Base-by-base conservation (phyloP, 1,140 invertebrate genomes). In the Hyphantria cunea region DNA sequence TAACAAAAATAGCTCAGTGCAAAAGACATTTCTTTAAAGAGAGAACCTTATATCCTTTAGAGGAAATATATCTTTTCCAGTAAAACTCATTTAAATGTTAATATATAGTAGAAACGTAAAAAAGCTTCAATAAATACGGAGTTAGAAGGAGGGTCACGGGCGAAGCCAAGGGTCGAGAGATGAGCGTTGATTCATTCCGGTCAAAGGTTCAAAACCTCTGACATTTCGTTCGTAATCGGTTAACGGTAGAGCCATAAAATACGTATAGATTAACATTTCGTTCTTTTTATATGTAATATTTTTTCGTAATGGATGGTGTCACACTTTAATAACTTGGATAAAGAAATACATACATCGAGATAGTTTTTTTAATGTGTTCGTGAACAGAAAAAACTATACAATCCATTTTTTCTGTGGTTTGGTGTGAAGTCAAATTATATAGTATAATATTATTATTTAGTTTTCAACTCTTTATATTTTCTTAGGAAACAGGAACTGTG, bases 191-290 rank as follows among this genome's bases (percentile, higher is more conserved):
- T 48, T 65, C 63, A 65, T 49, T 48, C 55, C 13, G 45, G 45
- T 45, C 69, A 73, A 65, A 80, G 81, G 79, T 80, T 85, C 67
- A 48, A 63, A 65, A 82, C 80, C 80, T 80, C 72, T 84, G 82
- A 86, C 84, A 86, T 85, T 84, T 82, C 61, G 25, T 49, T 48
- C 45, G 55, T 58, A 58, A 58, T 49, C 45, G 55, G 32, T 48
- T 58, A 58, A 58, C 55, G 55, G 55, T 15, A 49, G 32, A 37
- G 13, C 31, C 41, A 55, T 34, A 54, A n/a, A 55, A 31, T 45
- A 55, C 33, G 52, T 45, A 44, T 6, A 6, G 34, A 37, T 37
- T 37, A 25, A 25, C 17, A 25, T 25, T 25, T 25, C 5, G 17
- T 25, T 25, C 2, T 25, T 25, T n/a, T 25, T 25, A 25, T 3